Base-by-base conservation (phyloP, 2,888 invertebrate species). In the Pterobdella sp. region DNA sequence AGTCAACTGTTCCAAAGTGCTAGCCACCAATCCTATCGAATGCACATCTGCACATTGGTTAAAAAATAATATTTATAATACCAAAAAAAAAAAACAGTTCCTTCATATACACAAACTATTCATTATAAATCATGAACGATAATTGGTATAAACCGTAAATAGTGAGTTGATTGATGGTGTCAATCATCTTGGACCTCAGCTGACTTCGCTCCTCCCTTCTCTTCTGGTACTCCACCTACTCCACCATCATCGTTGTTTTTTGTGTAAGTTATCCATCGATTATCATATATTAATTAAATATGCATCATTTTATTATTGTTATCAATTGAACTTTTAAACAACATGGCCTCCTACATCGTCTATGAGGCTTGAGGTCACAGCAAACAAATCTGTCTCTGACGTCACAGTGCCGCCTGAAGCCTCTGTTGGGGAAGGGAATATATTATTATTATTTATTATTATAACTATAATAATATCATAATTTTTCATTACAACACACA, bases 11-110 rank as follows among this genome's bases (percentile, higher is more conserved):
- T 73, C 73, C 52, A 77, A 63, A 0, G 78, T 76, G 56, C 77
- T 77, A 2, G 76, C 73, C 14, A 76, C 74, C 64, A 77, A 71
- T 10, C 74, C 70, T 22, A 78, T 73, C 34, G 74, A 74, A 4
- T 73, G 70, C 22, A 75, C 73, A 18, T 75, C 76, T 31, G 74
- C 69, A 26, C n/a, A n/a, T n/a, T n/a, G n/a, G n/a, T n/a, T n/a
- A n/a, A n/a, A n/a, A n/a, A n/a, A n/a, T n/a, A n/a, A n/a, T n/a
- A n/a, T n/a, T n/a, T n/a, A n/a, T n/a, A n/a, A n/a, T n/a, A n/a
- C n/a, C n/a, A n/a, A n/a, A n/a, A n/a, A n/a, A n/a, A n/a, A n/a
- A n/a, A n/a, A n/a, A n/a, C n/a, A n/a, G n/a, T n/a, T n/a, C n/a
- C n/a, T n/a, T n/a, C n/a, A n/a, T n/a, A n/a, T n/a, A n/a, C n/a